Conservation (phyloP, 2,888 invertebrate genomes). For the Chalcis sispes region DNA sequence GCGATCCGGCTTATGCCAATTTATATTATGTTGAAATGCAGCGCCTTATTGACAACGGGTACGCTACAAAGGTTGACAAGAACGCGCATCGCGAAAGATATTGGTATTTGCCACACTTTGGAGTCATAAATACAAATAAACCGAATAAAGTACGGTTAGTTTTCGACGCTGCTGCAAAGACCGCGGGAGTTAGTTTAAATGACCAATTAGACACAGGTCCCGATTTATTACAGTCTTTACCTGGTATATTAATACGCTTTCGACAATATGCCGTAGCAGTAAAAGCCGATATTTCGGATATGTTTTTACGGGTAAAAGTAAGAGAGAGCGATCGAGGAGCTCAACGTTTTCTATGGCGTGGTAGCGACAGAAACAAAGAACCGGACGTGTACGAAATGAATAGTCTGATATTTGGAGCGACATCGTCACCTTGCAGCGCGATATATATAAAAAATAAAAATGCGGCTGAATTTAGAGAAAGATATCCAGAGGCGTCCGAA, state of each 20-base stretch:
- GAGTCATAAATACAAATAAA: conserved; percentile 6
- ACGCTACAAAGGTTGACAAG: not conserved
- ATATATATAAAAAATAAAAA: not conserved
- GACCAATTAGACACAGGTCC: not conserved
- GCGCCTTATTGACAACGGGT: conserved; percentile 10
- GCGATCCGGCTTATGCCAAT: not conserved
- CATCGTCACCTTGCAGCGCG: conserved; percentile 11
- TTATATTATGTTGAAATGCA: conserved; percentile 24
- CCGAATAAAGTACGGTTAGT: conserved; percentile 13
- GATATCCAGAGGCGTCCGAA: not conserved
- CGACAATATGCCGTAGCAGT: not conserved
- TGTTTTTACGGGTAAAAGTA: not conserved
- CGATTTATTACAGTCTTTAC: not conserved
- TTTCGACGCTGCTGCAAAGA: conserved; percentile 23
- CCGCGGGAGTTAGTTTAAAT: not conserved
- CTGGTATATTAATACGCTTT: not conserved
- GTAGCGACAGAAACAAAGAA: not conserved
- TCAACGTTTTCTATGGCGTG: conserved; percentile 8
- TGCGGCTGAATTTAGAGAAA: not conserved
- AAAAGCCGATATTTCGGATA: not conserved
- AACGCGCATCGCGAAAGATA: not conserved
- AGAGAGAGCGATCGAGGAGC: not conserved
- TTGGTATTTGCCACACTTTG: conserved; percentile 27
- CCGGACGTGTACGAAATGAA: conserved; percentile 2
- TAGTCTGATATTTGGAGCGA: conserved; percentile 4